Base-by-base conservation (phyloP, 2,888 invertebrate species). In the Asteroscopus sphinx region DNA sequence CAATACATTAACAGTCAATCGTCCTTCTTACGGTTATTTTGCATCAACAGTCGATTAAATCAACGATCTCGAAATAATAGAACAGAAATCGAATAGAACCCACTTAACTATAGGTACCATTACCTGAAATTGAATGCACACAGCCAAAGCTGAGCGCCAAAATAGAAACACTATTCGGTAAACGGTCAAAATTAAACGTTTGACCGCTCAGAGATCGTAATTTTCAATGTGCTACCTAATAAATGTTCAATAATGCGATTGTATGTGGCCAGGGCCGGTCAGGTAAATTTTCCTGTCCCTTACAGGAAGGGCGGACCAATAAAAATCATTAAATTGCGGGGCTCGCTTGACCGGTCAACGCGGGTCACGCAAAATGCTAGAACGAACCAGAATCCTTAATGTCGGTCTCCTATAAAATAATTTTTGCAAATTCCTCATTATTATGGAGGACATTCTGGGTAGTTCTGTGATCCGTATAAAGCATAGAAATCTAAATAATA, bases 251-350 rank as follows among this genome's bases (percentile, higher is more conserved):
- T 90, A 89, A 83, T 79, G 81, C 80, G 84, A 86, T 85, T 86
- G 81, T 84, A 82, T 81, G 85, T 79, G 79, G 81, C 74, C 72
- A 55, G 78, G 72, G 26, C 65, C 79, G 79, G 77, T 63, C 86
- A 87, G 88, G 88, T 88, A 88, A 86, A 87, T 87, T 86, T 85
- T 81, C 81, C 83, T 78, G 85, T 80, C 83, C 89, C 82, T 77
- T 75, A 63, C 80, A 79, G 85, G 85, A 84, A 86, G 80, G 81
- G 81, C 73, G 81, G 73, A 73, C 81, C 82, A 86, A 89, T 91
- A 91, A 91, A 90, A 89, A 90, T 86, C 88, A 89, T 90, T 88
- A 90, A 88, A 89, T 86, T 87, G 87, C 84, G 83, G 83, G 68
- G 53, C 80, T 60, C 79, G 83, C 76, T 79, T 80, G 84, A 82